A percentile compares a stretch with the other conserved stretches of the same genome.
phyloP scores from a whole-genome alignment of 1,140 invertebrate genomes.

The Papilio aristodemus region DNA sequence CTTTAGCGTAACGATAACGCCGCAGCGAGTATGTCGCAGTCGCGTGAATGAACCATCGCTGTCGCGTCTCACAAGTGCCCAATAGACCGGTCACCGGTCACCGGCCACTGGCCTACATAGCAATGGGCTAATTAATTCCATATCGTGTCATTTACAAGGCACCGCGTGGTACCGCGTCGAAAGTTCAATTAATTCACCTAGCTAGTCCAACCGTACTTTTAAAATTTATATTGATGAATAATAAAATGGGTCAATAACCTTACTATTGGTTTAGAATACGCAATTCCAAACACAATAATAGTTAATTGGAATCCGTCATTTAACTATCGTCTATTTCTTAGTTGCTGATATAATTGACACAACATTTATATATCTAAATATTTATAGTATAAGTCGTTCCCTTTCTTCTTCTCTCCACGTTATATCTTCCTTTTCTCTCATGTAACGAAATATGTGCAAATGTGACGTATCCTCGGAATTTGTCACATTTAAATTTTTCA shows the following conservation, averaged over 20 bases:
- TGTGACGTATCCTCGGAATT: not conserved
- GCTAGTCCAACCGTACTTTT: not conserved
- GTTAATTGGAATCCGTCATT: too few species aligned
- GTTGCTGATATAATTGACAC: too few species aligned
- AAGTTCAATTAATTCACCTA: slow-evolving; percentile 34
- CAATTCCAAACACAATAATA: too few species aligned
- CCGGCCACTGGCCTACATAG: slow-evolving; percentile 44
- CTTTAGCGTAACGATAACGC: not conserved
- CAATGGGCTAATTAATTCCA: slow-evolving; percentile 49
- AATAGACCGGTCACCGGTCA: slow-evolving; percentile 40
- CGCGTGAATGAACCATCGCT: slow-evolving; percentile 38
- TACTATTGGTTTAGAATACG: too few species aligned
- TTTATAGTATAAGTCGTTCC: too few species aligned
- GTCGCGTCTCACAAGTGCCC: slow-evolving; percentile 34
- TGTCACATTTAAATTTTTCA: not conserved
- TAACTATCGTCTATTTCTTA: too few species aligned
- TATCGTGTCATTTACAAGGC: slow-evolving; percentile 44
- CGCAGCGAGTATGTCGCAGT: not conserved
- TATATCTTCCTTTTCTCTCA: not conserved
- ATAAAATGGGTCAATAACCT: not conserved
- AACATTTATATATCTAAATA: too few species aligned
- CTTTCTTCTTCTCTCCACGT: too few species aligned
- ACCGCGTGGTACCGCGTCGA: slow-evolving; percentile 22
- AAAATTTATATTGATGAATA: slow-evolving; percentile 5
- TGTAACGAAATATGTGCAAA: not conserved